Conservation (phyloP, 2,888 invertebrate genomes). For the Boloria selene region DNA sequence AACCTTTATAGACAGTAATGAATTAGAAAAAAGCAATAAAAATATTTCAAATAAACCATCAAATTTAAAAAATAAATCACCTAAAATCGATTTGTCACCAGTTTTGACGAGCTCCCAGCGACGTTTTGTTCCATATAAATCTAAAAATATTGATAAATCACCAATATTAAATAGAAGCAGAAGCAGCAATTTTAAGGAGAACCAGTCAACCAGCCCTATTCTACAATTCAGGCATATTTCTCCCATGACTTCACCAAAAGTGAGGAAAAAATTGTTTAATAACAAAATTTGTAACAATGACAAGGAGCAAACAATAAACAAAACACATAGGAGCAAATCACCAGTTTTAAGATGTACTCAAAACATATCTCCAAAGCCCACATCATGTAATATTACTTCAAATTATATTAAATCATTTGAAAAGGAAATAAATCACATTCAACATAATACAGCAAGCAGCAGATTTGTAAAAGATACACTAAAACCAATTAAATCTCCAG, state of each 20-base stretch:
- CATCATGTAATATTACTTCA: background rate
- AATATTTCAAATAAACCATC: conserved; percentile 47
- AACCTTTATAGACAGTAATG: conserved; percentile 45
- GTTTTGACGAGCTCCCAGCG: conserved; percentile 43
- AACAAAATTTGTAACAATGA: conserved; percentile 33
- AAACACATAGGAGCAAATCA: conserved; percentile 21
- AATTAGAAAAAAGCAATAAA: conserved; percentile 31
- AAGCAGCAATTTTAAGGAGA: conserved; percentile 12
- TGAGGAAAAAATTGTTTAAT: conserved; percentile 55
- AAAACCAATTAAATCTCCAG: background rate
- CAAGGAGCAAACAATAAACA: conserved; percentile 15
- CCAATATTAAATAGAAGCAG: conserved; percentile 46
- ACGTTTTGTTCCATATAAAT: conserved; percentile 29
- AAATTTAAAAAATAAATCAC: conserved; percentile 40
- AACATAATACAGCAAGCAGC: background rate
- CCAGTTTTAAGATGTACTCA: conserved; percentile 28
- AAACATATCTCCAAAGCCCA: background rate
- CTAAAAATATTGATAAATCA: conserved; percentile 40
- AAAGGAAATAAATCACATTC: background rate
- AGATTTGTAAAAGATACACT: background rate
- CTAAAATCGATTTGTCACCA: conserved; percentile 45
- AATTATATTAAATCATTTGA: no score
- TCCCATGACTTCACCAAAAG: conserved; percentile 47
- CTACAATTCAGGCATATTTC: conserved; percentile 50
- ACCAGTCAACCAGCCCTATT: conserved; percentile 56